Percentiles rank a stretch among this genome's conserved stretches.
Evolutionary conservation across 2,888 invertebrate species (phyloP).

Genomic region (Biston stratarius): DNA sequence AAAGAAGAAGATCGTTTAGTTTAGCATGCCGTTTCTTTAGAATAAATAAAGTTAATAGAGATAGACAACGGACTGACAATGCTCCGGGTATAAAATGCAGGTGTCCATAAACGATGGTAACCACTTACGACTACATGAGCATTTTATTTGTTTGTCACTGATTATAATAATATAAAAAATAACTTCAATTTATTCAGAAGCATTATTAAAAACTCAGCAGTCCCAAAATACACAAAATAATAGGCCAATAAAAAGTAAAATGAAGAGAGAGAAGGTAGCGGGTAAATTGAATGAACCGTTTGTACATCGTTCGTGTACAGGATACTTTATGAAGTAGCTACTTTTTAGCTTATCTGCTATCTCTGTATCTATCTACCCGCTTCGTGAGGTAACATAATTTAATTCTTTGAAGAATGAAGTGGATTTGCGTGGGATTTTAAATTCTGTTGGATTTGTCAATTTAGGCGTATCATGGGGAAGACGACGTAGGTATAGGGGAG

Average conservation of each 20-base stretch:
- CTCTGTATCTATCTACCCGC: conserved; percentile 53
- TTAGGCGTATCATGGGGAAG: conserved; percentile 52
- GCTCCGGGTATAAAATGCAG: too few species aligned
- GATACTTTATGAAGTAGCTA: conserved; percentile 53
- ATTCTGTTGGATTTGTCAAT: conserved; percentile 62
- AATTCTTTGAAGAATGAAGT: conserved; percentile 58
- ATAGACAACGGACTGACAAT: too few species aligned
- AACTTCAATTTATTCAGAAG: conserved; percentile 6
- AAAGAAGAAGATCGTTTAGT: too few species aligned
- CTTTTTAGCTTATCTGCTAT: conserved; percentile 56
- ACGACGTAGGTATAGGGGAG: conserved; percentile 26
- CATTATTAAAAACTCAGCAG: conserved; percentile 15
- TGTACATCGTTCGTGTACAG: conserved; percentile 46
- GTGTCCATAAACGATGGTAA: too few species aligned
- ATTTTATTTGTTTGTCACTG: not conserved
- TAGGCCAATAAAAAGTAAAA: conserved; percentile 41
- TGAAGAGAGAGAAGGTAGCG: conserved; percentile 40
- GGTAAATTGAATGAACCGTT: conserved; percentile 47
- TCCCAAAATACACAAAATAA: conserved; percentile 38
- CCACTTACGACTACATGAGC: too few species aligned
- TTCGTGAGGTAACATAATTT: conserved; percentile 59
- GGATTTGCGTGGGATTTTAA: conserved; percentile 61
- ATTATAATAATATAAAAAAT: not conserved
- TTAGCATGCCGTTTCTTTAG: too few species aligned
- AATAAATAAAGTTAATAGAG: too few species aligned